Evolutionary conservation across 2,113 vertebrate species (phyloP), one percentile per base, ranked within the genome.

Genomic region (Oncorhynchus mykiss): DNA sequence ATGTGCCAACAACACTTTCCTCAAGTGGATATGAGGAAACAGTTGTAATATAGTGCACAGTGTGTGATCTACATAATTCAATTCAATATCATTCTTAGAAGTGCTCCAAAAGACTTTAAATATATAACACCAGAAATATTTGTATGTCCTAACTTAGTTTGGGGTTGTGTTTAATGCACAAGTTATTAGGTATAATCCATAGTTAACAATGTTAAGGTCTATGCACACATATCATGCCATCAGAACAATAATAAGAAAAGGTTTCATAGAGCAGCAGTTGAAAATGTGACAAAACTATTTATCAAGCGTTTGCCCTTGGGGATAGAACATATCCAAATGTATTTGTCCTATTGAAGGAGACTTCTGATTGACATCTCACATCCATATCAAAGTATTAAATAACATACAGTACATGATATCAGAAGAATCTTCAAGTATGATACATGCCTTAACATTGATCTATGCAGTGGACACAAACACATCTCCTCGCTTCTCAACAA

Each of bases 1-100:
- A 27, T 72, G 70, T 72, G 70, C 25, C 48, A 25, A 59, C 22
- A 27, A 20, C 51, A 68, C 65, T 67, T 67, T 29, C 67, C 18
- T 68, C 16, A 45, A 54, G 49, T 27, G 70, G 13, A 25, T 57
- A 27, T 57, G 16, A 57, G 70, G 22, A 11, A 20, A 54, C 16
- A 31, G 67, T 68, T 68, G 27, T 68, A 68, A 39, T 39, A 68
- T 20, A 68, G 16, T 7, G 18, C 67, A 68, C 31, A 39, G 67
- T 20, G 20, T 68, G 67, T 39, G 9, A 34, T 39, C 18, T 18
- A 34, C 7, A 68, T 34, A 34, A 20, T 68, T 68, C 16, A 57
- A 68, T 39, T 68, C 6, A 45, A 68, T 45, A 12, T 14, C 5
- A 68, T 39, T 39, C 13, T 7, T 68, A 39, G 18, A 67, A 67